A percentile compares a stretch with the other conserved stretches of the same genome.
Evolutionary conservation across 2,113 vertebrate genomes (phyloP).

Genomic region (Psammodynastes pulverulentus): DNA sequence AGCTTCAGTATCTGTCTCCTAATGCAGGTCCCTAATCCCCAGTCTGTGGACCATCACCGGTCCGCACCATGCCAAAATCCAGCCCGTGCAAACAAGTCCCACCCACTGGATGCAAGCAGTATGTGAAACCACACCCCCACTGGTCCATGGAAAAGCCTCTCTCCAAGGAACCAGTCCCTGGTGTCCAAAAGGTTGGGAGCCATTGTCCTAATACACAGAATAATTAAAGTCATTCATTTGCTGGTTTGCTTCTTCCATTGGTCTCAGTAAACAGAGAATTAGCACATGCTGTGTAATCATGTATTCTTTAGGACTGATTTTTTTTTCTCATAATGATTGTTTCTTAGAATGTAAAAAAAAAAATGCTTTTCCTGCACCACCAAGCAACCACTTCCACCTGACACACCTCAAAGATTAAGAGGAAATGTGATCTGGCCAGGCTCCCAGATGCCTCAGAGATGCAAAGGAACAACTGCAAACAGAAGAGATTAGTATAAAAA

Average conservation of each 20-base stretch:
- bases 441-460: neutral
- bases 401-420: neutral
- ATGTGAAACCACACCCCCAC: accelerated
- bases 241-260: neutral
- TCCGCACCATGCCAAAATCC: neutral
- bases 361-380: neutral
- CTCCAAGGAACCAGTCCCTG: neutral
- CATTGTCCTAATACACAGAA: neutral
- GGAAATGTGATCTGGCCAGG: neutral
- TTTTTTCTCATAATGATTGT: neutral
- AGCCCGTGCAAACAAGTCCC: neutral
- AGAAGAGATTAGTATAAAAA: neutral
- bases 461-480: neutral
- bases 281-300: neutral
- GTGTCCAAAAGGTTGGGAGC: neutral
- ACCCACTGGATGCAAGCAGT: neutral
- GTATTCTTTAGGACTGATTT: neutral
- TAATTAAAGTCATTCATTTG: neutral
- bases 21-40: neutral
- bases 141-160: neutral
- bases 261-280: neutral
- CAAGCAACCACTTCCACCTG: neutral
- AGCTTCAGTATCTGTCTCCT: neutral
- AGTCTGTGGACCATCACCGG: neutral
- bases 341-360: neutral